Evolutionary conservation across 1,140 invertebrate species (phyloP), one percentile per base, ranked within the genome.

Genomic region (Spodoptera litura): DNA sequence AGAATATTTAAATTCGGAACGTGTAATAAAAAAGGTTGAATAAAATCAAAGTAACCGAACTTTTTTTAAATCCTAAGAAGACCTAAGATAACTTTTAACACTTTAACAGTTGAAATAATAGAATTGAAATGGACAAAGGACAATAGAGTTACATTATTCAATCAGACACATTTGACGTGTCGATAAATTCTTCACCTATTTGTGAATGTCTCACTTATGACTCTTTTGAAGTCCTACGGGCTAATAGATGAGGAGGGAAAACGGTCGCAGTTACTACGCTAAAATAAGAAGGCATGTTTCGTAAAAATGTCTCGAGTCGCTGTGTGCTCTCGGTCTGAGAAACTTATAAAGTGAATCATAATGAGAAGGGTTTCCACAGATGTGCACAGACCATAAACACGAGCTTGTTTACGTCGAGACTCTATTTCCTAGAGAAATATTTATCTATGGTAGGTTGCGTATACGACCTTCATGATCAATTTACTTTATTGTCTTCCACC

Each of bases 301-400:
- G 20, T n/a, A 64, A 64, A 64, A 64, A 38, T 44, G n/a, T 64
- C 38, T 49, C 38, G 4, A 11, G 38, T 64, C 13, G 44, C n/a
- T 20, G 2, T 20, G 27, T 12, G 10, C 5, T 12, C n/a, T 64
- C 35, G 38, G 13, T 44, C 31, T 10, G 13, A 35, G n/a, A 15
- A 10, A 11, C 38, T 52, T 66, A 66, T 44, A 27, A 51, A 53
- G 49, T 27, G 25, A 68, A 68, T 53, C 20, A 68, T 68, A 27
- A 66, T 51, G 15, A 68, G 15, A 6, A 52, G 25, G 25, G 64
- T 38, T 38, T 66, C 15, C 49, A 52, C 64, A 52, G 64, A 51
- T 68, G 64, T 68, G 44, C 49, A 52, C 64, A n/a, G 64, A 68
- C 49, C 49, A 68, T 68, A 68, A 64, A 68, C 20, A 53, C 64